Evolutionary conservation across 2,888 invertebrate genomes (phyloP).

Genomic region (Rhopalosiphum nymphaeae): DNA sequence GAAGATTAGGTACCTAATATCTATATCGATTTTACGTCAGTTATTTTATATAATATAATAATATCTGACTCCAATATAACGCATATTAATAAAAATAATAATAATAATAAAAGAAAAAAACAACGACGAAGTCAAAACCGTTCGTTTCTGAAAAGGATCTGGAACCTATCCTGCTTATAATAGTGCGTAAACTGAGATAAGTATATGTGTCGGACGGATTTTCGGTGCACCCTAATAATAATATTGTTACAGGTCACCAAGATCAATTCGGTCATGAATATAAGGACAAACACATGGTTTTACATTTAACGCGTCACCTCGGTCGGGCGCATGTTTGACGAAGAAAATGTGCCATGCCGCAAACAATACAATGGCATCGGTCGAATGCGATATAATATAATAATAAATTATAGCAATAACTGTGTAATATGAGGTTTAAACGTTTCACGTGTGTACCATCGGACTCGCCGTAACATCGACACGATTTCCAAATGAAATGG

Average conservation of each 20-base stretch:
- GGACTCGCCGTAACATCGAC: background rate
- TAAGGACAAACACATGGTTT: background rate
- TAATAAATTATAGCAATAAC: background rate
- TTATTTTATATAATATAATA: background rate
- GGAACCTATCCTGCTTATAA: background rate
- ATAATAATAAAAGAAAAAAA: background rate
- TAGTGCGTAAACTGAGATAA: background rate
- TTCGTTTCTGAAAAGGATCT: background rate
- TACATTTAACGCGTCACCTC: background rate
- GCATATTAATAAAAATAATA: background rate
- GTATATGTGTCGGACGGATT: background rate
- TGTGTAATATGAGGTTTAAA: constrained; percentile 19
- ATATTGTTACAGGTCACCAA: background rate
- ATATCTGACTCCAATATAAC: background rate
- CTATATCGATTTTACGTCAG: constrained; percentile 33
- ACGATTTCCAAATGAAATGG: background rate
- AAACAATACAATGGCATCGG: background rate
- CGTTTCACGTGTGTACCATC: background rate
- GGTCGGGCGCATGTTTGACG: background rate
- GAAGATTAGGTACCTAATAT: background rate
- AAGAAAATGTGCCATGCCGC: background rate
- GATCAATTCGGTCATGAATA: background rate
- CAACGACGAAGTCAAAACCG: background rate
- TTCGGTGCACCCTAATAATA: background rate
- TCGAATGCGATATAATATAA: background rate